A percentile compares a stretch with the other conserved stretches of the same genome.
These are phyloP conservation scores for Danio tinwini DNA, from an alignment of 2,797 vertebrate genomes.

Conservation along the genomic window DNA sequence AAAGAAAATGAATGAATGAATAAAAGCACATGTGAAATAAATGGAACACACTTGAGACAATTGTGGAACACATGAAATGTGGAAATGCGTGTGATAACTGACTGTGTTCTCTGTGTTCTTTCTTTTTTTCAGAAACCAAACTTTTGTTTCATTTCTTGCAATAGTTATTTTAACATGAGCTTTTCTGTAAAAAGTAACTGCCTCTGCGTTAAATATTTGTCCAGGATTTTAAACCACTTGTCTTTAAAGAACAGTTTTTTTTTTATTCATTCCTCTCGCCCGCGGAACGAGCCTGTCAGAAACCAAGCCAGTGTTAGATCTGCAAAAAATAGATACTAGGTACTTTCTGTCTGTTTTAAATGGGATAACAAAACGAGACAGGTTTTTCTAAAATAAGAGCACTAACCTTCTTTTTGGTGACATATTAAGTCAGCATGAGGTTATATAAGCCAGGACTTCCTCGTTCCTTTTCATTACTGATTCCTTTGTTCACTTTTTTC, in stretches of 20 bases:
- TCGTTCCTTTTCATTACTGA: conserved; percentile 7
- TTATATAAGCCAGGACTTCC: conserved; percentile 15
- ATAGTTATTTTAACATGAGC: too few relatives aligned
- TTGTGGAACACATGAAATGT: too few relatives aligned
- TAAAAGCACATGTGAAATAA: too few relatives aligned
- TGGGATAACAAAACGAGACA: background rate
- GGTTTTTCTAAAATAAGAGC: conserved; percentile 6
- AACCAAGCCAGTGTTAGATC: conserved; percentile 12
- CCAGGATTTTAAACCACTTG: background rate
- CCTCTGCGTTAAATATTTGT: background rate
- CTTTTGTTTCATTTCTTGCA: too few relatives aligned
- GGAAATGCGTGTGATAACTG: too few relatives aligned
- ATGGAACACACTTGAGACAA: too few relatives aligned
- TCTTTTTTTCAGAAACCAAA: too few relatives aligned
- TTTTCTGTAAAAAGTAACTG: too few relatives aligned
- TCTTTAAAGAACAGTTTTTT: background rate
- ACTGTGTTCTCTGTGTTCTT: too few relatives aligned
- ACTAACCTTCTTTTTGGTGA: conserved; percentile 20
- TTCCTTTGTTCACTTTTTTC: conserved; percentile 18
- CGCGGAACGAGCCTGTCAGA: conserved; percentile 9
- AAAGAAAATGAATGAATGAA: too few relatives aligned
- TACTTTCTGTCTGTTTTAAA: conserved; percentile 3
- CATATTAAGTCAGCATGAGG: conserved; percentile 1
- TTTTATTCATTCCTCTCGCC: background rate
- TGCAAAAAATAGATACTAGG: conserved; percentile 12